Evolutionary conservation across 2,113 vertebrate genomes (phyloP).

Genomic region (Rhea americana): DNA sequence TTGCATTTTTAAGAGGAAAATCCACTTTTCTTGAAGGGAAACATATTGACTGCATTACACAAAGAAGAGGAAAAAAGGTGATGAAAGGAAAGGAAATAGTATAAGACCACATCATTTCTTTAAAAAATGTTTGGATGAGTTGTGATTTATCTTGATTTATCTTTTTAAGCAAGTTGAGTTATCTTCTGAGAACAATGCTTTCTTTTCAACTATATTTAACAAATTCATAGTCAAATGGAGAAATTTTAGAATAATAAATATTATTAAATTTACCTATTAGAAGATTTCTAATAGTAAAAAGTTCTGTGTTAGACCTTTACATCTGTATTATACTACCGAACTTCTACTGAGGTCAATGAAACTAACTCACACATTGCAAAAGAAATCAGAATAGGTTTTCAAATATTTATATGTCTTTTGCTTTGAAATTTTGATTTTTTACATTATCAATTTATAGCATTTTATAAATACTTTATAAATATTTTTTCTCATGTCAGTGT

Average conservation of each 20-base stretch:
- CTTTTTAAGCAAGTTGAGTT: background rate
- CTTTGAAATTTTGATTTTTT: background rate
- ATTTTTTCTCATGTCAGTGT: background rate
- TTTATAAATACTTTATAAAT: background rate
- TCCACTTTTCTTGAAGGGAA: background rate
- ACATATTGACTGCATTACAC: background rate
- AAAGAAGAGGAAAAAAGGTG: background rate
- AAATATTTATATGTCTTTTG: background rate
- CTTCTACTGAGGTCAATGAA: background rate
- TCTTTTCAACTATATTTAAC: background rate
- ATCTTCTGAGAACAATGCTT: background rate
- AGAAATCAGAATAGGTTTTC: background rate
- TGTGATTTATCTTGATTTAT: background rate
- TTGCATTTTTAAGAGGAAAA: background rate
- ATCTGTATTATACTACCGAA: fast-evolving
- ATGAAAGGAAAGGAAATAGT: background rate
- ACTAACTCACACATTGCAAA: background rate
- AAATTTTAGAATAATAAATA: background rate
- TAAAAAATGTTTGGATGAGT: background rate
- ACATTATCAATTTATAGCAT: background rate
- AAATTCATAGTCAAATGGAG: background rate
- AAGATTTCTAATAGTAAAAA: background rate
- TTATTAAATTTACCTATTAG: background rate
- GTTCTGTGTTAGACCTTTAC: fast-evolving
- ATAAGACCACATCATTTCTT: background rate